Conservation (phyloP, 2,113 vertebrate species). For the Ginglymostoma cirratum region DNA sequence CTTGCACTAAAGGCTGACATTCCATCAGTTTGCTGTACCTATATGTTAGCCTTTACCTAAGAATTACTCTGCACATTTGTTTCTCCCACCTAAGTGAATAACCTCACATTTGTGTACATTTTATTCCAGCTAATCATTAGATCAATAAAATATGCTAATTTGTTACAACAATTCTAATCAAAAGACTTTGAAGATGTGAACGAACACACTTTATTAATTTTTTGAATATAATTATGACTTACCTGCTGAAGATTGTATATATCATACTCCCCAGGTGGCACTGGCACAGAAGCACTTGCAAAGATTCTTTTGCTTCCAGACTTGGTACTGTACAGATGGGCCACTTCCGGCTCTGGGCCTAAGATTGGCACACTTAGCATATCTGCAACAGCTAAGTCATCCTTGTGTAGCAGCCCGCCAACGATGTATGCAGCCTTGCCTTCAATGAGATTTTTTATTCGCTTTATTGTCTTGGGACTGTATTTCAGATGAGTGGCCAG, state of each 20-base stretch:
- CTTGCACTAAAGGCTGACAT: too few species aligned
- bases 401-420: constrained; percentile 62
- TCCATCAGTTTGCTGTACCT: too few species aligned
- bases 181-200: not conserved
- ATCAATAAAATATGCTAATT: not conserved
- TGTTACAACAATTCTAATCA: not conserved
- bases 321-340: constrained; percentile 69
- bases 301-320: constrained; percentile 73
- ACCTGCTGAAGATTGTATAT: constrained; percentile 70
- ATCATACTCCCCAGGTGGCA: constrained; percentile 65
- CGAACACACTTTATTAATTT: not conserved
- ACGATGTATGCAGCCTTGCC: constrained; percentile 70
- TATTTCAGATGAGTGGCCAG: constrained; percentile 76
- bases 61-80: too few species aligned
- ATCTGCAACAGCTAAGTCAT: constrained; percentile 78
- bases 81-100: too few species aligned
- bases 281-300: constrained; percentile 53
- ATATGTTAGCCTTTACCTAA: too few species aligned
- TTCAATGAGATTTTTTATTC: constrained; percentile 64
- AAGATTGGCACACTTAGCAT: constrained; percentile 70
- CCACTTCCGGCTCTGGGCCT: constrained; percentile 67
- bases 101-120: too few species aligned
- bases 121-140: not conserved
- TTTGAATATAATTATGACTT: constrained; percentile 41
- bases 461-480: constrained; percentile 71